Percentiles rank a stretch among this genome's conserved stretches.
Evolutionary conservation across 2,888 invertebrate genomes (phyloP).

Genomic region (Uropetala carovei): DNA sequence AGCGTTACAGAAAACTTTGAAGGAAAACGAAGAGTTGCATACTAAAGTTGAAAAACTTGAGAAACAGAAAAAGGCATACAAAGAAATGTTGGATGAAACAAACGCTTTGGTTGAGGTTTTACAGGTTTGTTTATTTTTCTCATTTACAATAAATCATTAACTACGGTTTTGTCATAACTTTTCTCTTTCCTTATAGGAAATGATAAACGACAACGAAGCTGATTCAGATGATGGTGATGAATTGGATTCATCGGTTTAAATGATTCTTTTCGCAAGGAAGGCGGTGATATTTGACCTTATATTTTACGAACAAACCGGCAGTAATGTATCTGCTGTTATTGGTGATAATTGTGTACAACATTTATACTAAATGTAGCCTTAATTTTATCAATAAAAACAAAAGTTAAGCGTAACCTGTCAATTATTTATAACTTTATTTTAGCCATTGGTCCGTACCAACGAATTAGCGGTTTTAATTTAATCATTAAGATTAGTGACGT

Average conservation of each 20-base stretch:
- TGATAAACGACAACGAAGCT: conserved; percentile 80
- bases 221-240: conserved; percentile 70
- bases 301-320: neutral
- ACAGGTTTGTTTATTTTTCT: conserved; percentile 77
- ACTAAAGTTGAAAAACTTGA: conserved; percentile 76
- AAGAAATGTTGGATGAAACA: conserved; percentile 85
- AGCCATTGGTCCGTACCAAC: too few relatives aligned
- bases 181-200: conserved; percentile 77
- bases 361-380: neutral
- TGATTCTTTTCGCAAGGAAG: neutral
- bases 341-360: neutral
- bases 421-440: too few relatives aligned
- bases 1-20: conserved; percentile 84
- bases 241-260: neutral
- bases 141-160: conserved; percentile 1
- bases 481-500: too few relatives aligned
- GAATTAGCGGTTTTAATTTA: too few relatives aligned
- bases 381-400: neutral
- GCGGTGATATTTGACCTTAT: neutral
- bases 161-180: neutral
- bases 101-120: conserved; percentile 86
- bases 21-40: conserved; percentile 82
- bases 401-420: neutral
- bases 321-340: neutral
- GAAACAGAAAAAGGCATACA: conserved; percentile 31